Evolutionary conservation across 1,140 invertebrate species (phyloP).

Genomic region (Trichonephila inaurata): DNA sequence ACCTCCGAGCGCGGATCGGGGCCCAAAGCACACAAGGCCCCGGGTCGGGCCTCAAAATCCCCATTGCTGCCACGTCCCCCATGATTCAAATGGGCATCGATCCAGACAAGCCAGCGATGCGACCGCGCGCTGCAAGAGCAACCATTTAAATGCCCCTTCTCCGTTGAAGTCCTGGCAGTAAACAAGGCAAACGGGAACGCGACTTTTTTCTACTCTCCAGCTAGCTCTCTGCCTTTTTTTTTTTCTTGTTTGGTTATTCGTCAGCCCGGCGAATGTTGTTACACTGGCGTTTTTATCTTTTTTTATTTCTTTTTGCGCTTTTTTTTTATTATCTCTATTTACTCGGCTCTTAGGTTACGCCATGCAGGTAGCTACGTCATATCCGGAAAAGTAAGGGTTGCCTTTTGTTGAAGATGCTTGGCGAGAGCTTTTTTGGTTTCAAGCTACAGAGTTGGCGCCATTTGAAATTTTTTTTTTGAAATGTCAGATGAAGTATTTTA

Average conservation of each 20-base stretch:
- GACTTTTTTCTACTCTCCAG: conserved; percentile 35
- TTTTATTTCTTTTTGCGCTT: conserved; percentile 29
- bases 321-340: conserved; percentile 56
- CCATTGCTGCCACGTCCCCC: conserved; percentile 60
- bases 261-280: conserved; percentile 50
- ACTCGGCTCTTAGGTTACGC: conserved; percentile 56
- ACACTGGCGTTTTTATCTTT: conserved; percentile 59
- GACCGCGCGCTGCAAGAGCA: conserved; percentile 10
- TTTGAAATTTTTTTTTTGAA: background rate
- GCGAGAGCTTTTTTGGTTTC: background rate
- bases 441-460: background rate
- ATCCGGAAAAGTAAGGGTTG: conserved; percentile 32
- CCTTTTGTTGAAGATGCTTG: background rate
- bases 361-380: conserved; percentile 74
- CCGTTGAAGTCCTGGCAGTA: conserved; percentile 17
- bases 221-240: background rate
- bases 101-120: background rate
- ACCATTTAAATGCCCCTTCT: conserved; percentile 52
- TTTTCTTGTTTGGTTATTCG: conserved; percentile 37
- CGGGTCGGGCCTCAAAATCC: background rate
- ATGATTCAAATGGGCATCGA: conserved; percentile 46
- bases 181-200: conserved; percentile 70
- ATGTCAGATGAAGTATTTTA: background rate
- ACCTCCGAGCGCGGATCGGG: background rate
- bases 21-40: background rate